Evolutionary conservation across 2,888 invertebrate genomes (phyloP).

Genomic region (Dastarcus helophoroides): DNA sequence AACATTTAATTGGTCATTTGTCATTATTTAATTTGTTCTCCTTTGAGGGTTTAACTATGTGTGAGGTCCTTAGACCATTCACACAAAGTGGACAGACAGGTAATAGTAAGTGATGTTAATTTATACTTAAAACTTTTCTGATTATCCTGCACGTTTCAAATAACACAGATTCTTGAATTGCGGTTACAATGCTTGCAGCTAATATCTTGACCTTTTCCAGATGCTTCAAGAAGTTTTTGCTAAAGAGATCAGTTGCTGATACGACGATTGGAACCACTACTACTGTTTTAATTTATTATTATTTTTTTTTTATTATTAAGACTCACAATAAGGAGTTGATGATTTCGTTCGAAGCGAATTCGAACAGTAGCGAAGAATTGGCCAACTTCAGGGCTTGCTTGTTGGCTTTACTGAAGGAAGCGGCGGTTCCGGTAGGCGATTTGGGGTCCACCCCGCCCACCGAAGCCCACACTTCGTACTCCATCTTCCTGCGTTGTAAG

Average conservation of each 20-base stretch:
- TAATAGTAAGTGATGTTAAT: no score
- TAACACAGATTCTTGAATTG: neutral
- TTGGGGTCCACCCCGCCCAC: slow-evolving; percentile 76
- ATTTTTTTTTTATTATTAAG: slow-evolving; percentile 3
- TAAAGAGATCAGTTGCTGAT: no score
- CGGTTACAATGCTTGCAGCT: slow-evolving; percentile 4
- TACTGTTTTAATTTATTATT: neutral
- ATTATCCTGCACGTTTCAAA: no score
- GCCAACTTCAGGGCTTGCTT: slow-evolving; percentile 70
- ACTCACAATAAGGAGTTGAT: slow-evolving; percentile 49
- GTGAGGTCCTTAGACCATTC: no score
- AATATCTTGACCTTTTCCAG: no score
- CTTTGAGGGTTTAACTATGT: no score
- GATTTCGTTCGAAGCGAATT: slow-evolving; percentile 79
- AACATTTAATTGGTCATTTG: no score
- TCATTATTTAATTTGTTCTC: no score
- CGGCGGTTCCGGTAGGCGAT: slow-evolving; percentile 76
- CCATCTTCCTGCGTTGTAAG: slow-evolving; percentile 61
- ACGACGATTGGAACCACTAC: no score
- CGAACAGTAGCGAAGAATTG: slow-evolving; percentile 75
- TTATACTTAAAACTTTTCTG: no score
- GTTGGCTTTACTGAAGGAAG: slow-evolving; percentile 84
- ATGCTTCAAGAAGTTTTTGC: no score
- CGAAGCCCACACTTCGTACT: slow-evolving; percentile 68
- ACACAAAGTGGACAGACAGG: no score